Evolutionary conservation across 2,113 vertebrate species (phyloP).

Genomic region (Tamias sibiricus): DNA sequence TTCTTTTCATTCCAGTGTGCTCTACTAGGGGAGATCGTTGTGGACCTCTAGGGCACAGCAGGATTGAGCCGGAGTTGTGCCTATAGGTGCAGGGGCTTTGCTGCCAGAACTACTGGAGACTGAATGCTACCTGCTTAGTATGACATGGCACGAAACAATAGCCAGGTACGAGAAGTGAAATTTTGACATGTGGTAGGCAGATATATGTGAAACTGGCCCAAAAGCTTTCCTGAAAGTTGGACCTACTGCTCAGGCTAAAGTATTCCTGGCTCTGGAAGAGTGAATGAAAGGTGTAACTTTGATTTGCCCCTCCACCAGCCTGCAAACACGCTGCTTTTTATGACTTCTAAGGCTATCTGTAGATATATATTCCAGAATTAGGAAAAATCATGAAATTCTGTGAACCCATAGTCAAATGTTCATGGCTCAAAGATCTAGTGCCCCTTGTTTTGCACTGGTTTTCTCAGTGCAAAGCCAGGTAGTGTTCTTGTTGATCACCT

Average conservation of each 20-base stretch:
- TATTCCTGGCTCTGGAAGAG: not conserved
- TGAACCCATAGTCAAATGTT: not conserved
- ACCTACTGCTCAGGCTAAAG: not conserved
- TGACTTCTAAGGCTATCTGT: not conserved
- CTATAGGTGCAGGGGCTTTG: not conserved
- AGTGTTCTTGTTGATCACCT: rapidly evolving
- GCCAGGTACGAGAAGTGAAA: not conserved
- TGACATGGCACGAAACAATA: not conserved
- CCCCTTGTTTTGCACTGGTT: not conserved
- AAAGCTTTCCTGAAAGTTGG: not conserved
- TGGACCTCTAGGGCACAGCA: no score
- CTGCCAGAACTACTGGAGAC: not conserved
- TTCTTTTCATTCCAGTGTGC: not conserved
- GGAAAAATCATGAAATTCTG: not conserved
- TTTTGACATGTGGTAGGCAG: not conserved
- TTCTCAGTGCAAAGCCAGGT: not conserved
- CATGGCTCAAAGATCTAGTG: not conserved
- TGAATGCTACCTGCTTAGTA: not conserved
- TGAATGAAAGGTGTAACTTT: not conserved
- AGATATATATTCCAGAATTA: not conserved
- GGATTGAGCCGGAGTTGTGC: not conserved
- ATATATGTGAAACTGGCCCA: rapidly evolving
- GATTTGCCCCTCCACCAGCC: not conserved
- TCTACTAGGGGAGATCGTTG: no score
- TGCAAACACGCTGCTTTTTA: not conserved